phyloP scores from a whole-genome alignment of 2,888 invertebrate species.

The Nesidiocoris tenuis region DNA sequence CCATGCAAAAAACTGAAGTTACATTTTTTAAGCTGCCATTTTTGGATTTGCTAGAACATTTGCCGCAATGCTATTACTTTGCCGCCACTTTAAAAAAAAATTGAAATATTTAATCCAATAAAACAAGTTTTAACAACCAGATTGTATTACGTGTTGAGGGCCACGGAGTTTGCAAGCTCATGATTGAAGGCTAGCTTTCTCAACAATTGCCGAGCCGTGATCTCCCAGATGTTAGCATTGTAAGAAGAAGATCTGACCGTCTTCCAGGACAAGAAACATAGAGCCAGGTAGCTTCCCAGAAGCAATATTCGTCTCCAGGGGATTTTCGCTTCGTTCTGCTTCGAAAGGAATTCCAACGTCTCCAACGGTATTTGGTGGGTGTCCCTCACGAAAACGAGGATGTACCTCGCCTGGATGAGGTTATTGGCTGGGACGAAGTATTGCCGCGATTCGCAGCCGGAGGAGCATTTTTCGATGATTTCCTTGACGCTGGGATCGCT shows the following conservation, averaged over 20 bases:
- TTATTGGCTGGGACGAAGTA: slow-evolving; percentile 36
- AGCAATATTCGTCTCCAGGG: slow-evolving; percentile 4
- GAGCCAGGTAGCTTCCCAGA: slow-evolving; percentile 7
- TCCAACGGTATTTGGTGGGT: neutral
- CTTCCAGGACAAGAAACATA: slow-evolving; percentile 28
- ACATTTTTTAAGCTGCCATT: no score
- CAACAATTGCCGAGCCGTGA: no score
- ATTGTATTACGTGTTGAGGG: neutral
- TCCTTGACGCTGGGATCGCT: slow-evolving; percentile 15
- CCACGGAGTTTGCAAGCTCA: neutral
- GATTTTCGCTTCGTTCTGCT: neutral
- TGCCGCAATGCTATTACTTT: no score
- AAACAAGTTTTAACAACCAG: neutral
- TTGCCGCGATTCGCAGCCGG: slow-evolving; percentile 28
- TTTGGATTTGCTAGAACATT: no score
- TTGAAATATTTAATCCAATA: no score
- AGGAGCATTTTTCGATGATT: neutral
- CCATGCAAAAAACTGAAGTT: no score
- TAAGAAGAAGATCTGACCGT: neutral
- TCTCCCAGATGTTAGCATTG: slow-evolving; percentile 7
- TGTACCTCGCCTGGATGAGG: slow-evolving; percentile 40
- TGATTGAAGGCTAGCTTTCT: no score
- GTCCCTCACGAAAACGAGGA: slow-evolving; percentile 40
- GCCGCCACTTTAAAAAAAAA: no score
- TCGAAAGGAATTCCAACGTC: slow-evolving; percentile 4